Base-by-base conservation (phyloP, 1,140 invertebrate genomes). In the Sminthurides bifidus region DNA sequence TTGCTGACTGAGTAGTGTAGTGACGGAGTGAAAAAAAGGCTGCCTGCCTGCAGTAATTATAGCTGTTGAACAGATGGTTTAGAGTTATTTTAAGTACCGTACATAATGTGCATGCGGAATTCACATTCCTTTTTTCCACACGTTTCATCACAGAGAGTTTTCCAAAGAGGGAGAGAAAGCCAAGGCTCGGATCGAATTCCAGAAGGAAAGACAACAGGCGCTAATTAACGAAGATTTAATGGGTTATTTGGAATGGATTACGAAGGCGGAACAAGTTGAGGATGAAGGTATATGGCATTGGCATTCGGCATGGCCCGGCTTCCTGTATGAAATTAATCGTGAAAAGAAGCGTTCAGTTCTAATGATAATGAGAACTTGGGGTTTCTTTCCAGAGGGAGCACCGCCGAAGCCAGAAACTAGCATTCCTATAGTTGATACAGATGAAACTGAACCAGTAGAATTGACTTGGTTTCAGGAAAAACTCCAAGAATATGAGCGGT, bases 141-240 rank as follows among this genome's bases (percentile, higher is more conserved):
- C 15, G 10, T 21, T 44, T 10, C 21, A 44, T 61, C 66, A 43
- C 71, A 93, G 94, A 78, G 96, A 99, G 73, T 99, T 99, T 77
- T 98, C 95, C 26, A 99, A 99, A 78, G 95, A 99, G 75, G 87
- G 94, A 83, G 95, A 98, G 72, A 99, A 99, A 71, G 95, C 95
- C 0, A 94, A 98, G 75, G 89, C 91, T 54, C 76, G 95, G 54
- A 96, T 96, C 24, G 92, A 98, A 72, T 99, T 98, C 71, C 93
- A 98, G 69, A 98, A 98, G 69, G 74, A 97, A 56, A 75, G 95
- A 54, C 94, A 98, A 70, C 97, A 97, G 69, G 92, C 98, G 71
- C 92, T 97, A 71, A 81, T 99, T 56, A 95, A 99, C 70, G 95
- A 98, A 69, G 95, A 98, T 73, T 73, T 98, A 6, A 79, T 87